phyloP scores from a whole-genome alignment of 2,888 invertebrate species.

The Shargacucullia verbasci region DNA sequence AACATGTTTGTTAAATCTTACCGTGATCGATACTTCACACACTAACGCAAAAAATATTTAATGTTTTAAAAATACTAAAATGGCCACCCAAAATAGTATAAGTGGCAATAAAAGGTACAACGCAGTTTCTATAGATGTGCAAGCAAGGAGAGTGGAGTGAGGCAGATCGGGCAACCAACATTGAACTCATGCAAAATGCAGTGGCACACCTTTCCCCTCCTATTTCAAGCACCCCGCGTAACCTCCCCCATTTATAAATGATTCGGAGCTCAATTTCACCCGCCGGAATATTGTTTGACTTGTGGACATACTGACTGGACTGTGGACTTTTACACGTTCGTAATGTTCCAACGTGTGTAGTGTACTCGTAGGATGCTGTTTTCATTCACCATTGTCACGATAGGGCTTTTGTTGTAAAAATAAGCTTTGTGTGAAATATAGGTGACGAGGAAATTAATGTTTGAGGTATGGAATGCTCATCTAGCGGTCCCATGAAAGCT shows the following conservation, averaged over 20 bases:
- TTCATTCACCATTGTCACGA: too few species aligned
- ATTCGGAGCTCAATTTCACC: conserved; percentile 83
- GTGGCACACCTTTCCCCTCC: conserved; percentile 70
- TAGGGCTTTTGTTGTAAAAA: too few species aligned
- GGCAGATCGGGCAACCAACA: conserved; percentile 71
- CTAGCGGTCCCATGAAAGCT: too few species aligned
- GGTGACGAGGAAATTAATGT: too few species aligned
- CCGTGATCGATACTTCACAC: too few species aligned
- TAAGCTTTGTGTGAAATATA: too few species aligned
- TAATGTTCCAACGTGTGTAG: too few species aligned
- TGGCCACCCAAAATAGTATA: conserved; percentile 29
- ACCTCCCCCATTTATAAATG: conserved; percentile 83
- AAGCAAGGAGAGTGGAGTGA: conserved; percentile 58
- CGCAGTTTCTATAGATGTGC: conserved; percentile 48
- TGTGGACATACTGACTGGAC: conserved; percentile 67
- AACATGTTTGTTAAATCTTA: too few species aligned
- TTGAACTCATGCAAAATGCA: conserved; percentile 85
- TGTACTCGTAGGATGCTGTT: too few species aligned
- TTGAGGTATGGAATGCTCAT: too few species aligned
- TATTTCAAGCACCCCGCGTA: conserved; percentile 58
- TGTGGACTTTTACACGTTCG: conserved; percentile 43
- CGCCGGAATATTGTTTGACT: conserved; percentile 81
- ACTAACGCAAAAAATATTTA: not conserved
- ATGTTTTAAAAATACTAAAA: conserved; percentile 6
- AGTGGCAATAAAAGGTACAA: conserved; percentile 45